phyloP scores from a whole-genome alignment of 2,797 vertebrate genomes.

The Ceryle rudis region DNA sequence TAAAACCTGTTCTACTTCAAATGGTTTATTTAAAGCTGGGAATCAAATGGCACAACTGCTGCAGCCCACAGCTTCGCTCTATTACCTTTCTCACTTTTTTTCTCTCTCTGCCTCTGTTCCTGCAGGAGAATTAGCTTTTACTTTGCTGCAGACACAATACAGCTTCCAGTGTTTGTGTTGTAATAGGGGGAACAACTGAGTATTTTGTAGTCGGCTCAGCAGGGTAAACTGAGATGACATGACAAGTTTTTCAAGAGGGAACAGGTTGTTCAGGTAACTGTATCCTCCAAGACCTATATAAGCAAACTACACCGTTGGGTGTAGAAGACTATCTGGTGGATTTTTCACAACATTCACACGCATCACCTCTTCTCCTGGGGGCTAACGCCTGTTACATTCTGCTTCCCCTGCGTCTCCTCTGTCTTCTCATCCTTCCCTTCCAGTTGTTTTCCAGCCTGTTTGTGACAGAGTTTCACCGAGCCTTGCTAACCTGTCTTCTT shows the following conservation, averaged over 20 bases:
- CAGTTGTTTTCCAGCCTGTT: background rate
- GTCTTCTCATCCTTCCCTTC: background rate
- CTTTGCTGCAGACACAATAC: background rate
- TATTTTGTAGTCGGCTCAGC: background rate
- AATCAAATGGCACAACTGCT: background rate
- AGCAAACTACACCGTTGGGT: background rate
- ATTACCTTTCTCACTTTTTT: background rate
- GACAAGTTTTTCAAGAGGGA: background rate
- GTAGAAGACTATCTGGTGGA: background rate
- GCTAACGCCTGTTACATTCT: background rate
- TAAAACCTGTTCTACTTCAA: background rate
- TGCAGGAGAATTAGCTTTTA: background rate
- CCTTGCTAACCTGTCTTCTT: background rate
- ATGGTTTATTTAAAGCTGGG: conserved; percentile 20
- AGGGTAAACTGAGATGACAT: background rate
- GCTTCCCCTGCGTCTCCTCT: background rate
- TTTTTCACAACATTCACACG: background rate
- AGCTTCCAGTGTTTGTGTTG: background rate
- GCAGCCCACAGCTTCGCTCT: background rate
- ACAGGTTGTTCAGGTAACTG: background rate
- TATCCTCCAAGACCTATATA: background rate
- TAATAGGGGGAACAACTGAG: background rate
- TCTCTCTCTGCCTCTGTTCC: background rate
- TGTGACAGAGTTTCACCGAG: background rate
- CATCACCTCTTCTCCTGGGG: background rate